Conservation (phyloP, 2,888 invertebrate species). For the Carcina quercana region DNA sequence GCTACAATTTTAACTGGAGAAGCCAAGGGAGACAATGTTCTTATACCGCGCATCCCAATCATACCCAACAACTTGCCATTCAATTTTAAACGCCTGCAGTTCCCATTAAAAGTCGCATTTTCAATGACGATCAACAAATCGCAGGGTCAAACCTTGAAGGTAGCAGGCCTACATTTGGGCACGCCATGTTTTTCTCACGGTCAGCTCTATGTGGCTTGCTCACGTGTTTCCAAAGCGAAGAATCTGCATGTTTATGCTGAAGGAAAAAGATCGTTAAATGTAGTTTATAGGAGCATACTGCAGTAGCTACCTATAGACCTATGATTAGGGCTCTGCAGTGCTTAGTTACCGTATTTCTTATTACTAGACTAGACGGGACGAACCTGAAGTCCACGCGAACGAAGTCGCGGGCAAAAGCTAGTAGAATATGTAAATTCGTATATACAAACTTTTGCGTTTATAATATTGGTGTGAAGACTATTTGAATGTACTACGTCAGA, state of each 20-base stretch:
- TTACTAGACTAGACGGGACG: too few relatives aligned
- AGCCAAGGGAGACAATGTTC: slow-evolving; percentile 21
- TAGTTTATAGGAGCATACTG: too few relatives aligned
- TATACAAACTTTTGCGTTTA: too few relatives aligned
- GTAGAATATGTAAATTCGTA: too few relatives aligned
- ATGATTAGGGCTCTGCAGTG: too few relatives aligned
- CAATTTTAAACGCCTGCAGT: slow-evolving; percentile 21
- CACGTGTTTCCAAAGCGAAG: slow-evolving; percentile 3
- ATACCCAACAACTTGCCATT: slow-evolving; percentile 24
- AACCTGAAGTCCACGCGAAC: too few relatives aligned
- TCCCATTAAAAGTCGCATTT: slow-evolving; percentile 19
- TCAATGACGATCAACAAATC: slow-evolving; percentile 20
- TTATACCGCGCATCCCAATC: slow-evolving; percentile 24
- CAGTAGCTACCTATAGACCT: too few relatives aligned
- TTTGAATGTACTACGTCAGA: too few relatives aligned
- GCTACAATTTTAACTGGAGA: slow-evolving; percentile 22
- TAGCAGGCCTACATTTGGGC: slow-evolving; percentile 16
- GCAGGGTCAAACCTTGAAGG: slow-evolving; percentile 20
- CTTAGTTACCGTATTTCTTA: too few relatives aligned
- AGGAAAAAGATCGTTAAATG: neutral
- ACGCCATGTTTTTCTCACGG: slow-evolving; percentile 14
- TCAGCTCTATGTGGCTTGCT: slow-evolving; percentile 8
- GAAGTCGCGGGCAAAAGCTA: too few relatives aligned
- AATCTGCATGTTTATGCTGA: neutral
- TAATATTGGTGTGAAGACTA: too few relatives aligned